Evolutionary conservation across 2,888 invertebrate species (phyloP).

Genomic region (Nowickia ferox): DNA sequence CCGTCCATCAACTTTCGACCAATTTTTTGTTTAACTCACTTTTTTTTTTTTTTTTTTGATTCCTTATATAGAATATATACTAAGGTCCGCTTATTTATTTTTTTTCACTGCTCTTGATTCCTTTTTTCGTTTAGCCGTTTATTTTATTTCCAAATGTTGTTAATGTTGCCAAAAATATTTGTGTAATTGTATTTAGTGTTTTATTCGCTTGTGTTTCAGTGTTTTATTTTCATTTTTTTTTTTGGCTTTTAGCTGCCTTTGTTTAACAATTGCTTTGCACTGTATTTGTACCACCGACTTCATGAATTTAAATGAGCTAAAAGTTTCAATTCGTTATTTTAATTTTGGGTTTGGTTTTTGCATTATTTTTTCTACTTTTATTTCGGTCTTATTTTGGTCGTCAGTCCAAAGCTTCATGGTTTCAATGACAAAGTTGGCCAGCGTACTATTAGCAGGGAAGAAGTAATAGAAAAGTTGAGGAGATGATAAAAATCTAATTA

Average conservation of each 20-base stretch:
- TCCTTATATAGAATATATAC: constrained; percentile 34
- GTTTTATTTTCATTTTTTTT: not conserved
- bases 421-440: constrained; percentile 58
- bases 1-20: constrained; percentile 3
- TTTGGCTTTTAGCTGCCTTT: constrained; percentile 5
- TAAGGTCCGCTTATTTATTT: constrained; percentile 28
- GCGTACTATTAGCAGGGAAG: not conserved
- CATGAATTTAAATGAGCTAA: constrained; percentile 75
- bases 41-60: not conserved
- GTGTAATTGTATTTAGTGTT: constrained; percentile 68
- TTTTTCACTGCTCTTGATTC: constrained; percentile 40
- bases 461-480: constrained; percentile 37
- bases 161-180: constrained; percentile 72
- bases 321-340: constrained; percentile 63
- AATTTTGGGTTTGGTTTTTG: constrained; percentile 52
- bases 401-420: constrained; percentile 50
- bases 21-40: not conserved
- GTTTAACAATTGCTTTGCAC: constrained; percentile 34
- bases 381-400: not conserved
- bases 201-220: constrained; percentile 52
- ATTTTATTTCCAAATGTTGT: constrained; percentile 66
- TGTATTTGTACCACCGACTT: constrained; percentile 65
- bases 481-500: constrained; percentile 69
- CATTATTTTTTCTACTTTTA: constrained; percentile 13
- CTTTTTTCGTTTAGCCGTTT: constrained; percentile 41